Base-by-base conservation (phyloP, 2,113 vertebrate genomes). In the Bombycilla garrulus region DNA sequence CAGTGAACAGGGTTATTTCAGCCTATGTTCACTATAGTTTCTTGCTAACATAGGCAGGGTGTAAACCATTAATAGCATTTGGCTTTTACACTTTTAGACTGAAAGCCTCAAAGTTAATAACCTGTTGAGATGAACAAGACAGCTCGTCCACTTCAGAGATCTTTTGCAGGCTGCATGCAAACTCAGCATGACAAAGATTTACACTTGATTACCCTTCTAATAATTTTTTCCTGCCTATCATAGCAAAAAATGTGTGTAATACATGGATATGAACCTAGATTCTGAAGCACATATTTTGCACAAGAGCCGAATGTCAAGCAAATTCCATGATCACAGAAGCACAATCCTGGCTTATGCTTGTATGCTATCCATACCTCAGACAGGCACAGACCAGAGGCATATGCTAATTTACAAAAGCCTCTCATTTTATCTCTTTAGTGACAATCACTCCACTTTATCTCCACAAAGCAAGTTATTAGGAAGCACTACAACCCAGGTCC, bases 341-440 rank as follows among this genome's bases (percentile, higher is more conserved):
- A 35, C 20, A 57, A 1, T 23, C 38, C 18, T 56, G 23, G 6
- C 3, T 93, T 76, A 11, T 38, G 23, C 25, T 81, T 72, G 28
- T 50, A 31, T 47, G 1, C 4, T 7, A 29, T 57, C 13, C 18
- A 0, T 66, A 20, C 21, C 57, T 81, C 67, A 91, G 53, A 56
- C 6, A 35, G 20, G 14, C 42, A 83, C 6, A 25, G 22, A 28
- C 26, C 0, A 1, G 14, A 15, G 28, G 40, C 1, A 0, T 35
- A 15, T 33, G 24, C 26, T 57, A 19, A 66, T 62, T 33, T 70
- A 51, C 45, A 70, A 81, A 77, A 81, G 8, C 19, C 31, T 83
- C 35, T 58, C 6, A 4, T 35, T 53, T 80, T 38, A 15, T 47
- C 25, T 42, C 25, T 86, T 79, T 15, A 62, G 12, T 31, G 18